Conservation (phyloP, 2,113 vertebrate genomes). For the Varanus komodoensis region DNA sequence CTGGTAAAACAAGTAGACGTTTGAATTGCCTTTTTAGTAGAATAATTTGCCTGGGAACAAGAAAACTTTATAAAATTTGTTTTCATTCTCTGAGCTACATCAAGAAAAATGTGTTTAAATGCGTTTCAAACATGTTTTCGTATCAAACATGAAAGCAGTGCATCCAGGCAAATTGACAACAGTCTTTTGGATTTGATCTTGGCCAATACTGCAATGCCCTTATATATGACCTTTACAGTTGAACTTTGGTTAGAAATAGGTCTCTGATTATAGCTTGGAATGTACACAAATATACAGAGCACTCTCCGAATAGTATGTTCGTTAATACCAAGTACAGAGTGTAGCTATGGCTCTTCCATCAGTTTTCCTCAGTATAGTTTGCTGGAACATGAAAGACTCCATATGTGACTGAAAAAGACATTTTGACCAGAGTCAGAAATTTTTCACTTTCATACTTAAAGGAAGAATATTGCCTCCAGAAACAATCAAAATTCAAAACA, state of each 20-base stretch:
- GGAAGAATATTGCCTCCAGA: not conserved
- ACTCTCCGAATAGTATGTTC: not conserved
- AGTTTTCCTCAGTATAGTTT: not conserved
- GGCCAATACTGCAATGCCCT: not conserved
- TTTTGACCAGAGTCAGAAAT: not conserved
- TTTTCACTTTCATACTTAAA: no score
- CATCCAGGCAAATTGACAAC: not conserved
- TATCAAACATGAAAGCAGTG: not conserved
- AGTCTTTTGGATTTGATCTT: slow-evolving; percentile 3
- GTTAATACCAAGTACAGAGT: rapidly evolving
- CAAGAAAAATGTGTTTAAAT: not conserved
- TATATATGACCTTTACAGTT: slow-evolving; percentile 32
- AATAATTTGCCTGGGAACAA: not conserved
- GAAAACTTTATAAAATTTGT: not conserved
- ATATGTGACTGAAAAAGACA: not conserved
- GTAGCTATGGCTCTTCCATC: slow-evolving; percentile 20
- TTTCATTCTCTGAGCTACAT: not conserved
- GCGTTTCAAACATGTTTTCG: not conserved
- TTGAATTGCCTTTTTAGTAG: not conserved
- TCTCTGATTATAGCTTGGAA: slow-evolving; percentile 34
- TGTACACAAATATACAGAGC: not conserved
- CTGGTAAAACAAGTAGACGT: not conserved
- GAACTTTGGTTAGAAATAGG: not conserved
- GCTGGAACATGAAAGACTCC: not conserved
- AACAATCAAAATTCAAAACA: not conserved